Percentiles rank a stretch among this genome's conserved stretches.
These are phyloP conservation scores for Ailurus styani DNA, from an alignment of 2,113 vertebrate species.

Conservation along the genomic window DNA sequence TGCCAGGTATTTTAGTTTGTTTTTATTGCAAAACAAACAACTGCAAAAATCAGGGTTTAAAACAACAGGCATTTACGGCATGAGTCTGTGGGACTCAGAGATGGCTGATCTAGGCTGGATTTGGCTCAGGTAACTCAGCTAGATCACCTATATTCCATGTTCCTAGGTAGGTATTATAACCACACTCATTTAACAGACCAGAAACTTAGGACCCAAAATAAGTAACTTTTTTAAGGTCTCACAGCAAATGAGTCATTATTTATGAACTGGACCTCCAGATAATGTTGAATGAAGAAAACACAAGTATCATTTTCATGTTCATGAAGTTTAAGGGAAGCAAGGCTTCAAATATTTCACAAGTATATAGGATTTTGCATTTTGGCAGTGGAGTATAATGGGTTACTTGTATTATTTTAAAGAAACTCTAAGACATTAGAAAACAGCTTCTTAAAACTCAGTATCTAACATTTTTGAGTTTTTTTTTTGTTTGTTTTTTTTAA, in stretches of 20 bases:
- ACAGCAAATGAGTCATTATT: not conserved
- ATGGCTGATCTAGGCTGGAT: not conserved
- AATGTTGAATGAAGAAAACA: not conserved
- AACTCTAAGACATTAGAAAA: not conserved
- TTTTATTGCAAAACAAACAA: not conserved
- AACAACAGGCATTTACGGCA: not conserved
- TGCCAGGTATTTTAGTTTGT: not conserved
- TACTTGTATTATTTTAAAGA: not conserved
- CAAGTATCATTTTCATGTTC: not conserved
- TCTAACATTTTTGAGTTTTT: not conserved
- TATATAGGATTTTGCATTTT: not conserved
- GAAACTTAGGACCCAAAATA: not conserved
- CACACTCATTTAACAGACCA: not conserved
- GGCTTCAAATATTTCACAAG: not conserved
- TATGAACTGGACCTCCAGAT: not conserved
- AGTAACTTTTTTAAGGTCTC: not conserved
- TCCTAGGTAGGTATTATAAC: not conserved
- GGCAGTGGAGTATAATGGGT: not conserved
- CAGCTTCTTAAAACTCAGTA: not conserved
- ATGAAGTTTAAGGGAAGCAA: not conserved
- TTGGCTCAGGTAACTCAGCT: not conserved
- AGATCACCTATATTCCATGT: not conserved
- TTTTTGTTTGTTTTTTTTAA: no score
- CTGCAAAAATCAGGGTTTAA: not conserved
- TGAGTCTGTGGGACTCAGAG: not conserved